Evolutionary conservation across 2,888 invertebrate species (phyloP).

Genomic region (Melanophora roralis): DNA sequence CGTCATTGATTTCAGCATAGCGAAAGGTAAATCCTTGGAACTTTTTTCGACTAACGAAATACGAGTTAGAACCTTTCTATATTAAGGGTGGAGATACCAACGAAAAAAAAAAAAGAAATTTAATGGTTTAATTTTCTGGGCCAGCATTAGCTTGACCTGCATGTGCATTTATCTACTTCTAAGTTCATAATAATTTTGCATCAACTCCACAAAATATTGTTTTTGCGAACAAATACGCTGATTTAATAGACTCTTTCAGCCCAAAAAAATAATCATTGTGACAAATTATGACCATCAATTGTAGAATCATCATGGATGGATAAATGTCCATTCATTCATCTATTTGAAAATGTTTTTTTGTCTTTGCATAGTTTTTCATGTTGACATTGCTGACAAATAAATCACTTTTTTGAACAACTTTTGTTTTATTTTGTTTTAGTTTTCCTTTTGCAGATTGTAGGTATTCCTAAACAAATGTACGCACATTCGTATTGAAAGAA

Average conservation of each 20-base stretch:
- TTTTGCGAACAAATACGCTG: background rate
- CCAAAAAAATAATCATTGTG: constrained; percentile 45
- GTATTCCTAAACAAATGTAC: background rate
- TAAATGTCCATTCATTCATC: constrained; percentile 37
- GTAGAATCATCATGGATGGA: constrained; percentile 42
- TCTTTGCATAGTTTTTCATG: constrained; percentile 38
- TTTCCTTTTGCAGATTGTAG: background rate
- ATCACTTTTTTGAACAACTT: constrained; percentile 49
- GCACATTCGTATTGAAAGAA: constrained; percentile 26
- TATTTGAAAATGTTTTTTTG: constrained; percentile 30
- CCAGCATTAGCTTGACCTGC: too few relatives aligned
- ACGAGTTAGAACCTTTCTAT: too few relatives aligned
- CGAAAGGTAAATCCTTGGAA: too few relatives aligned
- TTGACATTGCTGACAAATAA: constrained; percentile 54
- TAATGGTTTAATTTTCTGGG: too few relatives aligned
- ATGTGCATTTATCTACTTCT: too few relatives aligned
- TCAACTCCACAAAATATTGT: too few relatives aligned
- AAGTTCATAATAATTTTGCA: too few relatives aligned
- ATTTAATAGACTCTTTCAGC: constrained; percentile 31
- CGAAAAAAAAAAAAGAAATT: too few relatives aligned
- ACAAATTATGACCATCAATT: constrained; percentile 58
- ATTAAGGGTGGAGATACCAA: too few relatives aligned
- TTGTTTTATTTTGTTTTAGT: background rate
- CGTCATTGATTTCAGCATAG: too few relatives aligned
- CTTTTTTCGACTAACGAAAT: too few relatives aligned